Base-by-base conservation (phyloP, 2,888 invertebrate genomes). In the Epinotia brunnichana region DNA sequence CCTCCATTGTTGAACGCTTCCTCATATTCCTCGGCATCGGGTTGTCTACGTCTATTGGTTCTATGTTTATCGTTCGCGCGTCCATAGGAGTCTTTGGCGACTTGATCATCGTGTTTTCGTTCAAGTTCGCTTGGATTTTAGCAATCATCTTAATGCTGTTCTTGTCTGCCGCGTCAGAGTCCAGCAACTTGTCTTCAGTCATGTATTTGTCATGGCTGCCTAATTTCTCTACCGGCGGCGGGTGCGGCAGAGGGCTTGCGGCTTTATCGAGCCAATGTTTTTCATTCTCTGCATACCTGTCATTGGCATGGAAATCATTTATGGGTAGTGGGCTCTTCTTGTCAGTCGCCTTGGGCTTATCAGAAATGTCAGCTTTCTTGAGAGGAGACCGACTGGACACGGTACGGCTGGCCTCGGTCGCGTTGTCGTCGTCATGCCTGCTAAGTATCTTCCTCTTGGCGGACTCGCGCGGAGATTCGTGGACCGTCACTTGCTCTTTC, bases 61-160 rank as follows among this genome's bases (percentile, higher is more conserved):
- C 91, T 75, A 89, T 82, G 10, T 78, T 82, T 29, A 86, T 82
- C n/a, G 90, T 90, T 75, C 91, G 86, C n/a, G 92, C 92, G 77
- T 93, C 93, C 90, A 92, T 89, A 10, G 93, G 93, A 5, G 93
- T 92, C 76, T 90, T 91, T 3, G 94, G 94, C 57, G 94, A 94
- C 79, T 93, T 93, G 54, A 93, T 92, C 91, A 93, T 91, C 1
- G 91, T 92, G 73, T 92, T 92, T 82, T 93, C 93, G 77, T 92
- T 92, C 2, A 93, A 82, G 76, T 88, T 92, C 13, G 93, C 92
- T 81, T 93, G 92, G 77, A 92, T 92, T 80, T 92, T 93, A 29
- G 92, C 92, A 64, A 93, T 91, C 90, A 92, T 91, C 80, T 89
- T 92, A 24, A 90, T 88, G 74, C 93, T 91, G 70, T 86, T 90